phyloP scores from a whole-genome alignment of 2,797 vertebrate genomes.

The Rhinella marina region DNA sequence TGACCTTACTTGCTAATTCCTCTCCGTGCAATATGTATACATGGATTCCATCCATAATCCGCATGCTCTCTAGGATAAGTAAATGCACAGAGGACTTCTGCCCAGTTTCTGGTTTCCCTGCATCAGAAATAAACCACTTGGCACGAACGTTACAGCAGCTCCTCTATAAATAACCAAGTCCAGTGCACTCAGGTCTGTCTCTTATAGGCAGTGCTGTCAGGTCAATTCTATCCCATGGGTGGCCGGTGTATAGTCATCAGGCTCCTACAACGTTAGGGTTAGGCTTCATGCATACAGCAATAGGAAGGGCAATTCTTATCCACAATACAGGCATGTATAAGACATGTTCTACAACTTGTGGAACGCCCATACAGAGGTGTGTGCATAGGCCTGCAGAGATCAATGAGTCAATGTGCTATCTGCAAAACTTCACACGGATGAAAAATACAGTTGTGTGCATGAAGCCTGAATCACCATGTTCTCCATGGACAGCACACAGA shows the following conservation, averaged over 20 bases:
- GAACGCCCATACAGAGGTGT: too few species aligned
- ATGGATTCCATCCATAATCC: background rate
- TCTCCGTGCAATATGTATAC: background rate
- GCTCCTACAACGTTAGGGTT: background rate
- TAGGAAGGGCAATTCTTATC: too few species aligned
- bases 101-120: slow-evolving; percentile 35
- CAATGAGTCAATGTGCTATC: too few species aligned
- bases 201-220: background rate
- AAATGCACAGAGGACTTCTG: background rate
- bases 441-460: too few species aligned
- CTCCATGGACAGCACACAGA: too few species aligned
- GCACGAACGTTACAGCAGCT: background rate
- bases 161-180: slow-evolving; percentile 38
- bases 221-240: background rate
- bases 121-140: slow-evolving; percentile 32
- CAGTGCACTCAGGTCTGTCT: slow-evolving; percentile 22
- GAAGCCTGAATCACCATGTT: too few species aligned
- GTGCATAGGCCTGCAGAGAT: too few species aligned
- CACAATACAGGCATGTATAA: too few species aligned
- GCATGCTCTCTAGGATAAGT: slow-evolving; percentile 51
- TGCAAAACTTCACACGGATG: too few species aligned
- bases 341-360: too few species aligned
- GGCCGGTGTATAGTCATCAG: background rate
- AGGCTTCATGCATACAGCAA: too few species aligned
- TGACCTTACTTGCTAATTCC: background rate